These are phyloP conservation scores for Chymomyza caudatula DNA, from an alignment of 2,888 invertebrate genomes.

Conservation along the genomic window DNA sequence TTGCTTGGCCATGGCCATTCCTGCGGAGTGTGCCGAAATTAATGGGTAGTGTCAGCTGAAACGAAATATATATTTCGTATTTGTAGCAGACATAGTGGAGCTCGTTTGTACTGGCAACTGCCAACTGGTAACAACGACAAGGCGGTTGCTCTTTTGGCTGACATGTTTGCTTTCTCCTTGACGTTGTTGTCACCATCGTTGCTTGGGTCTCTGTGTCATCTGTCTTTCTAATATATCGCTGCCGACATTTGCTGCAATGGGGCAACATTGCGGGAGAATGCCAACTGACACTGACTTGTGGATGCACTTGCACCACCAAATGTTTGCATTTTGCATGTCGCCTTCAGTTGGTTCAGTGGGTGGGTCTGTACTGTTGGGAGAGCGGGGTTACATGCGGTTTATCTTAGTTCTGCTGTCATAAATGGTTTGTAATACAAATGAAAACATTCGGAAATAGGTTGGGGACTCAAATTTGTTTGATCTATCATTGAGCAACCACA, in stretches of 20 bases:
- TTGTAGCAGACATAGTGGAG: slow-evolving; percentile 18
- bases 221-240: slow-evolving; percentile 51
- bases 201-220: slow-evolving; percentile 24
- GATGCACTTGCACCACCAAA: slow-evolving; percentile 10
- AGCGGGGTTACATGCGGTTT: slow-evolving; percentile 25
- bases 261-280: background rate
- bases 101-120: slow-evolving; percentile 20
- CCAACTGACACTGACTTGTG: background rate
- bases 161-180: slow-evolving; percentile 10
- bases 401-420: slow-evolving; percentile 70
- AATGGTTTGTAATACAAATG: slow-evolving; percentile 64
- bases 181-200: slow-evolving; percentile 8
- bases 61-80: slow-evolving; percentile 46
- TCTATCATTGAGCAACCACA: background rate
- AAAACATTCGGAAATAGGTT: slow-evolving; percentile 41
- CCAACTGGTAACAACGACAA: slow-evolving; percentile 6
- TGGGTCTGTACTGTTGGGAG: slow-evolving; percentile 7
- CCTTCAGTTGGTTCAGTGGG: slow-evolving; percentile 1
- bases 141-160: slow-evolving; percentile 16
- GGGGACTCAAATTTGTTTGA: background rate
- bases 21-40: slow-evolving; percentile 52
- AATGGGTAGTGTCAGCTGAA: slow-evolving; percentile 63
- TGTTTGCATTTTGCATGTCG: slow-evolving; percentile 34
- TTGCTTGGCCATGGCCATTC: slow-evolving; percentile 20
- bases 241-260: slow-evolving; percentile 30